A percentile compares a stretch with the other conserved stretches of the same genome.
Evolutionary conservation across 2,113 vertebrate species (phyloP).

Genomic region (Myrmecophaga tridactyla): DNA sequence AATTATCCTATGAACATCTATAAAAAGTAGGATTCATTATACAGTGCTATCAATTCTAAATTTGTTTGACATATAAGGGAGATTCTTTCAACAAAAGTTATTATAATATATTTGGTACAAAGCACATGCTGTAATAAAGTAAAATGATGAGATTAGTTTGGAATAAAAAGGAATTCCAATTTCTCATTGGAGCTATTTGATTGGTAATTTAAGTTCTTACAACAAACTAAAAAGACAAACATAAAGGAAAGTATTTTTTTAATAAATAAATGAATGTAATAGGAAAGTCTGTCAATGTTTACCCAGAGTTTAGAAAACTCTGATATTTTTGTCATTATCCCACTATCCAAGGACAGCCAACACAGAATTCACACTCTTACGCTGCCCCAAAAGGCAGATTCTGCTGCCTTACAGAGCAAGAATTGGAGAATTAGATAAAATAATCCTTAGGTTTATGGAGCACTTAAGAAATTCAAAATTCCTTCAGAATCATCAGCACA

Average conservation of each 20-base stretch:
- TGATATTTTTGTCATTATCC: background rate
- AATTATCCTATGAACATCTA: background rate
- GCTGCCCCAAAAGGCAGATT: background rate
- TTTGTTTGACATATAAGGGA: background rate
- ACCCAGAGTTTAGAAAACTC: background rate
- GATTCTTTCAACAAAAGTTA: slow-evolving; percentile 20
- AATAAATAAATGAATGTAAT: background rate
- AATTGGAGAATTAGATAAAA: background rate
- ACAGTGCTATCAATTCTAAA: background rate
- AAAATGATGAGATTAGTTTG: slow-evolving; percentile 28
- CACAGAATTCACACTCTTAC: background rate
- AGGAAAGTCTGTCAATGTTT: background rate
- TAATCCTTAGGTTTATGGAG: background rate
- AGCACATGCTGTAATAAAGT: background rate
- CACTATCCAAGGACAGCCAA: background rate
- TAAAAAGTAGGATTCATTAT: background rate
- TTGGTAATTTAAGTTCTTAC: background rate
- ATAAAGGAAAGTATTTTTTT: background rate
- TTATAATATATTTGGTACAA: background rate
- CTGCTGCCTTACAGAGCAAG: background rate
- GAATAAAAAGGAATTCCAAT: background rate
- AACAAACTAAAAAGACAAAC: background rate
- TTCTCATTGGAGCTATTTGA: background rate
- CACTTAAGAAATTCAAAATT: background rate
- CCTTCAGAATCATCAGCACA: background rate